phyloP scores from a whole-genome alignment of 1,140 invertebrate species.

The Hestina assimilis region DNA sequence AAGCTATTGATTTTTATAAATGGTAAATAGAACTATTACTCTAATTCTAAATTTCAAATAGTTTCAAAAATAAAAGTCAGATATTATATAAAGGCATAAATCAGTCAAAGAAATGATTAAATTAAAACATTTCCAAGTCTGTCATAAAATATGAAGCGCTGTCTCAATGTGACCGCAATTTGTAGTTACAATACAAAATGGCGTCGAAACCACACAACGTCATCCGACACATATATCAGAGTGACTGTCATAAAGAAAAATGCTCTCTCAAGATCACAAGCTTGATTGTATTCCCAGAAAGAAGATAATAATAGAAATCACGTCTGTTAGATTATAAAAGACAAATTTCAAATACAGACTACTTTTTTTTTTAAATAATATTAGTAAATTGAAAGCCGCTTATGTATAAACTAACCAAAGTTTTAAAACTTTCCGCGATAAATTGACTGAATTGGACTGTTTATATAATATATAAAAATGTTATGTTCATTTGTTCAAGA shows the following conservation, averaged over 20 bases:
- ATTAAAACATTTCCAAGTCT: neutral
- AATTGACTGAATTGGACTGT: too few relatives aligned
- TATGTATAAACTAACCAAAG: too few relatives aligned
- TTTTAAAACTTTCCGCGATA: too few relatives aligned
- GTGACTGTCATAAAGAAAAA: constrained; percentile 55
- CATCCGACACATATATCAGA: constrained; percentile 39
- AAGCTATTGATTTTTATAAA: too few relatives aligned
- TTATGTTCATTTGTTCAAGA: too few relatives aligned
- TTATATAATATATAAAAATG: too few relatives aligned
- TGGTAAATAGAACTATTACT: too few relatives aligned
- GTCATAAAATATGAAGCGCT: constrained; percentile 5
- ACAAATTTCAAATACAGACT: neutral
- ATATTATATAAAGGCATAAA: neutral
- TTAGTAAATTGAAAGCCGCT: too few relatives aligned
- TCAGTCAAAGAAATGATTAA: neutral
- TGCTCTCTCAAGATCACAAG: constrained; percentile 49
- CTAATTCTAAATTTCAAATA: too few relatives aligned
- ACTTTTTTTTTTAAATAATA: too few relatives aligned
- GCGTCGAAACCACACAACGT: constrained; percentile 46
- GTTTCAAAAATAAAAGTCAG: neutral
- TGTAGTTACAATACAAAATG: constrained; percentile 49
- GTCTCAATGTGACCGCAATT: constrained; percentile 36
- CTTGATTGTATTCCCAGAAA: constrained; percentile 11
- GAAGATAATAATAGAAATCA: neutral
- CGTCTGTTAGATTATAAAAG: neutral